Base-by-base conservation (phyloP, 2,888 invertebrate species). In the Blomia tropicalis region DNA sequence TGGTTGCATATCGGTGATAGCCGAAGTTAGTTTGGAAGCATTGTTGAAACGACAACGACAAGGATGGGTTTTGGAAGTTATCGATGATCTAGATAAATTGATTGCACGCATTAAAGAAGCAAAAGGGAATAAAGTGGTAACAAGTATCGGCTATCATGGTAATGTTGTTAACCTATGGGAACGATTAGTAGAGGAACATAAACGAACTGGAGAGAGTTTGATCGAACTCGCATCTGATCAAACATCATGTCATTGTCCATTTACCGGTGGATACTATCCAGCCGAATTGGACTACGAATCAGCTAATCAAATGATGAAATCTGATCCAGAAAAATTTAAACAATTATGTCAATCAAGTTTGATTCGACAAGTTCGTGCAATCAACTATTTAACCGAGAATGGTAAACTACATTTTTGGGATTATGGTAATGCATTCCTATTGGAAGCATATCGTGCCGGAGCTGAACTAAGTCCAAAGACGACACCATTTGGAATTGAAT, bases 341-440 rank as follows among this genome's bases (percentile, higher is more conserved):
- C 68, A 70, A 11, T 69, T 77, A 4, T 80, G 81, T 2, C 73
- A 78, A 67, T 74, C 76, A 66, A 78, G 79, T 69, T 71, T 81
- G 23, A 69, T 77, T 43, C 74, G 79, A 5, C 81, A 81, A 59
- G 74, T 81, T 4, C 68, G 69, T 1, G 80, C 80, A n/a, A 77
- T 81, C 60, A 78, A 79, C 69, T 72, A 70, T 43, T 70, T 81
- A 58, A 67, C 76, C 0, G 70, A 71, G 2, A 69, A 72, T 7
- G 80, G 80, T 7, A n/a, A n/a, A n/a, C 72, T 81, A 73, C 74
- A 74, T 68, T 81, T 81, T 71, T 81, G 79, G 78, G 81, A 81
- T 70, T 81, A 81, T 70, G 81, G 81, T 23, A 81, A 81, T 70
- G 81, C 81, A 2, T 81, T 81, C 70, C 72, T 81, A 23, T 72